Evolutionary conservation across 2,113 vertebrate species (phyloP).

Genomic region (Brachyhypopomus occidentalis): DNA sequence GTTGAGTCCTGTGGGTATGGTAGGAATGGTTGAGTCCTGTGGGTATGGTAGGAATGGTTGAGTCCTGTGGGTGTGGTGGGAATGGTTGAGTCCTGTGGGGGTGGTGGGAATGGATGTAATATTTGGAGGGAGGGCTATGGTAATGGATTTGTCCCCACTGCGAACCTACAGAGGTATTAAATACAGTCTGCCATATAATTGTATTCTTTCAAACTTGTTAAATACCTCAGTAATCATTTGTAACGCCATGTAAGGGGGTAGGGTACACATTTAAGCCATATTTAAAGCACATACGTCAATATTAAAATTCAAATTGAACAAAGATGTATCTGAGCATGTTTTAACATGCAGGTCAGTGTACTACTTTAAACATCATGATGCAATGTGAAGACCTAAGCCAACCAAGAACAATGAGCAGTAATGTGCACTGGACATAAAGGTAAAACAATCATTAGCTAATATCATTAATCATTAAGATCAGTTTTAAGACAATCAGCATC

Average conservation of each 20-base stretch:
- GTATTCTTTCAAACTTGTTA: background rate
- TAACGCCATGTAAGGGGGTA: no score
- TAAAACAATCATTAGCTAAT: slow-evolving; percentile 64
- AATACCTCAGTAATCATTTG: background rate
- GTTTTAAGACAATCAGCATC: slow-evolving; percentile 7
- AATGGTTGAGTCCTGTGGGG: background rate
- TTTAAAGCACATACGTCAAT: no score
- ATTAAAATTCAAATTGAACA: no score
- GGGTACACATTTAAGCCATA: no score
- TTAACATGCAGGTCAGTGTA: slow-evolving; percentile 16
- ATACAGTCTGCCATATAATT: background rate
- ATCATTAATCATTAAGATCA: slow-evolving; percentile 70
- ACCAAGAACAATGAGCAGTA: slow-evolving; percentile 58
- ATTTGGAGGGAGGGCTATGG: background rate
- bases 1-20: no score
- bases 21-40: no score
- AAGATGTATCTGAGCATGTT: slow-evolving; percentile 22
- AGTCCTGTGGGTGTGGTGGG: background rate
- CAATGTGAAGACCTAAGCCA: slow-evolving; percentile 47
- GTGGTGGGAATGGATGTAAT: background rate
- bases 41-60: no score
- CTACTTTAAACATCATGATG: slow-evolving; percentile 15
- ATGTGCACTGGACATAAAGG: slow-evolving; percentile 59
- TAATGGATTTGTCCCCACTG: background rate
- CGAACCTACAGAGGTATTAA: background rate